Percentiles rank a stretch among this genome's conserved stretches.
Conservation (phyloP, 2,113 vertebrate species). For the Plestiodon gilberti region DNA sequence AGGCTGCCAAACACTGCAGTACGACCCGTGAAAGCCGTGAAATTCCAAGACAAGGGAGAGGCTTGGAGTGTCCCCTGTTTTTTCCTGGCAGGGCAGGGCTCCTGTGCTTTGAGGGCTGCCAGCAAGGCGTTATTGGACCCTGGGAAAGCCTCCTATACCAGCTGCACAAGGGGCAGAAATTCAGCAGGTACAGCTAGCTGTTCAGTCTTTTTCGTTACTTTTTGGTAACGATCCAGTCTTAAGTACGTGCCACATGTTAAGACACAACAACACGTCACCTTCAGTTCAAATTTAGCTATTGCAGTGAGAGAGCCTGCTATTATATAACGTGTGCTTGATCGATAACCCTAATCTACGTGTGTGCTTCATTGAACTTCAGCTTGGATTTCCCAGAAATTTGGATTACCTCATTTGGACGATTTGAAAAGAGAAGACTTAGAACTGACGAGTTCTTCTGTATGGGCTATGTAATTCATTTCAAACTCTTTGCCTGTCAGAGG, state of each 20-base stretch:
- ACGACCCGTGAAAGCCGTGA: background rate
- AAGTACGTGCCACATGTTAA: background rate
- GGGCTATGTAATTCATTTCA: background rate
- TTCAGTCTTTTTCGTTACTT: background rate
- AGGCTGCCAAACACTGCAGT: background rate
- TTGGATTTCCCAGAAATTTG: background rate
- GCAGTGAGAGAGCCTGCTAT: background rate
- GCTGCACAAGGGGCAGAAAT: background rate
- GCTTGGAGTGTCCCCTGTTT: no score
- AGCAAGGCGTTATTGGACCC: no score
- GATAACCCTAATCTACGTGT: background rate
- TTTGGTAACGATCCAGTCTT: background rate
- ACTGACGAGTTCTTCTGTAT: background rate
- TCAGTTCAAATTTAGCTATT: background rate
- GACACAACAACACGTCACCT: background rate
- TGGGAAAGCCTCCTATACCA: background rate
- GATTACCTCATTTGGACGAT: background rate
- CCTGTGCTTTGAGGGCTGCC: background rate
- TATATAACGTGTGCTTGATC: no score
- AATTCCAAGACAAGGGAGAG: no score
- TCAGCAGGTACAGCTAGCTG: background rate
- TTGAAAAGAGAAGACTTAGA: background rate
- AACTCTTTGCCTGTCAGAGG: background rate
- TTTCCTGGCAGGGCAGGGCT: no score
- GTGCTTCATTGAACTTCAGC: background rate